Percentiles rank a stretch among this genome's conserved stretches.
phyloP scores from a whole-genome alignment of 2,888 invertebrate species.

The Cancer borealis region DNA sequence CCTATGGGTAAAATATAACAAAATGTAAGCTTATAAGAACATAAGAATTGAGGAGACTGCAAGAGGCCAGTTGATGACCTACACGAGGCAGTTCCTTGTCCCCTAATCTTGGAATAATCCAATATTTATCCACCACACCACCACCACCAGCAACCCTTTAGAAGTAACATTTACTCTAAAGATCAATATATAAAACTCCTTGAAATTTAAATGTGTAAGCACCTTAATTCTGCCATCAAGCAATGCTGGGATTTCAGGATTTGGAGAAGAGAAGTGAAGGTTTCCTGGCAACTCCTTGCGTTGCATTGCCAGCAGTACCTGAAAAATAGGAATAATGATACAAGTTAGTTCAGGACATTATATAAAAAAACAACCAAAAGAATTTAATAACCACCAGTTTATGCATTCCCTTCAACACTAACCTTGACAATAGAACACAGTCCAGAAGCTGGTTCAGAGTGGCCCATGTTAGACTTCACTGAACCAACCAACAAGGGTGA shows the following conservation, averaged over 20 bases:
- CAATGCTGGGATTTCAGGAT: slow-evolving; percentile 94
- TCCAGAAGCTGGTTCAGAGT: slow-evolving; percentile 95
- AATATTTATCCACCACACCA: too few relatives aligned
- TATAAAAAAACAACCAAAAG: background rate
- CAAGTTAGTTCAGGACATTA: background rate
- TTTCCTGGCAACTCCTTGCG: slow-evolving; percentile 92
- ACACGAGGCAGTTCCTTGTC: too few relatives aligned
- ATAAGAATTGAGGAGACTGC: too few relatives aligned
- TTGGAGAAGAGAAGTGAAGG: slow-evolving; percentile 92
- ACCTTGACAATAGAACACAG: slow-evolving; percentile 93
- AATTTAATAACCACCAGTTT: slow-evolving; percentile 6
- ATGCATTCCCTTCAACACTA: background rate
- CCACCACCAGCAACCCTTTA: too few relatives aligned
- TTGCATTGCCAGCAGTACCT: slow-evolving; percentile 93
- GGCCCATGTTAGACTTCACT: slow-evolving; percentile 99
- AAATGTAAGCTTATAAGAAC: too few relatives aligned
- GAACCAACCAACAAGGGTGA: slow-evolving; percentile 94
- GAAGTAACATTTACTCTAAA: background rate
- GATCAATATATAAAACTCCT: background rate
- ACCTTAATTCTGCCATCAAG: slow-evolving; percentile 92
- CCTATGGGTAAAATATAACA: slow-evolving; percentile 80
- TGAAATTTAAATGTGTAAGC: slow-evolving; percentile 55
- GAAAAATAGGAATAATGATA: background rate
- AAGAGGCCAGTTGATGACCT: too few relatives aligned
- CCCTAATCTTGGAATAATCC: background rate